Conservation (phyloP, 1,140 invertebrate genomes). For the Calephelis virginiensis region DNA sequence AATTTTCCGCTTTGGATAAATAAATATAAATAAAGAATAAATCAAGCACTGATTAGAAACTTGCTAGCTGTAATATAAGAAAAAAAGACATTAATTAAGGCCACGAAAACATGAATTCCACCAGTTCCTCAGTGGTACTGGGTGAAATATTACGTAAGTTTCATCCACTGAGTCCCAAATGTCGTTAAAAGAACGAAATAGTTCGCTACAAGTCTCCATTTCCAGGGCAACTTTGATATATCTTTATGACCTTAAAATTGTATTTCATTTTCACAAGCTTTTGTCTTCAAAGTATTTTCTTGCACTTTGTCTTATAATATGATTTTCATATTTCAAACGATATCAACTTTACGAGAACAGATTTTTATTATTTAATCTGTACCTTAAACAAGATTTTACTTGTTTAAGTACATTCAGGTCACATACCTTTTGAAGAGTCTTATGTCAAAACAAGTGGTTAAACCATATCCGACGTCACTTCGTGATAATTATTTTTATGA, state of each 20-base stretch:
- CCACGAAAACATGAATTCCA: conserved; percentile 22
- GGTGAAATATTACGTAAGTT: conserved; percentile 40
- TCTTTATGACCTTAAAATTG: conserved; percentile 23
- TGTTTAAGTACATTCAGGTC: too few relatives aligned
- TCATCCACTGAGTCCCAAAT: conserved; percentile 40
- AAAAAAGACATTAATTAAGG: conserved; percentile 3
- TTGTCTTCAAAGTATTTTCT: conserved; percentile 10
- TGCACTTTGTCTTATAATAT: not conserved
- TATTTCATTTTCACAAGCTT: conserved; percentile 14
- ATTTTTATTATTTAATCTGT: too few relatives aligned
- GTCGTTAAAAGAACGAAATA: conserved; percentile 29
- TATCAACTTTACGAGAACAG: not conserved
- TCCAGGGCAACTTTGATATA: conserved; percentile 19
- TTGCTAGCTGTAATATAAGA: too few relatives aligned
- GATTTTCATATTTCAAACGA: not conserved
- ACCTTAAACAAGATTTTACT: too few relatives aligned
- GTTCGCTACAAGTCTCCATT: conserved; percentile 23
- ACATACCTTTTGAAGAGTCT: too few relatives aligned
- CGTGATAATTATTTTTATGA: too few relatives aligned
- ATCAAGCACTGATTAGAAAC: too few relatives aligned
- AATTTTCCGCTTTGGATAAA: too few relatives aligned
- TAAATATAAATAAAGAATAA: too few relatives aligned
- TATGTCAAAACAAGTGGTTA: too few relatives aligned
- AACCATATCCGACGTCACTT: too few relatives aligned
- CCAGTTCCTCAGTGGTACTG: conserved; percentile 28